These are phyloP conservation scores for Mesocricetus auratus DNA, from an alignment of 2,113 vertebrate genomes.

Conservation along the genomic window DNA sequence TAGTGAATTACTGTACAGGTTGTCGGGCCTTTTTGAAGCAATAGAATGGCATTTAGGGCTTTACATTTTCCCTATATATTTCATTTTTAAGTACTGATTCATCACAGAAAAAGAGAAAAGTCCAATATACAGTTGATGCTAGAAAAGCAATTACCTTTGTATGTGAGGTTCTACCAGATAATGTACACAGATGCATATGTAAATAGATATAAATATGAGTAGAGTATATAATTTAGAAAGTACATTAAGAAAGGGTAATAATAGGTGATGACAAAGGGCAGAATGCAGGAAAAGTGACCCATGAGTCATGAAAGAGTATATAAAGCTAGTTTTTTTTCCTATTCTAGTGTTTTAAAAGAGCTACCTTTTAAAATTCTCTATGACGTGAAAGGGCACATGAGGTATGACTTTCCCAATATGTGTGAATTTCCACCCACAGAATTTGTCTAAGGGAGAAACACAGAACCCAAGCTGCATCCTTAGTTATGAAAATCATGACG, in stretches of 20 bases:
- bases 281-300: neutral
- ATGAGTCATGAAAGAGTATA: neutral
- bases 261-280: neutral
- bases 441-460: neutral
- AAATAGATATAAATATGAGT: neutral
- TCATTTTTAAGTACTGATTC: neutral
- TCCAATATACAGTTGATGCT: neutral
- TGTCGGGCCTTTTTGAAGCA: neutral
- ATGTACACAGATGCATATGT: neutral
- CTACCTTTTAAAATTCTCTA: neutral
- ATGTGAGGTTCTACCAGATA: neutral
- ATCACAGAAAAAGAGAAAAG: neutral
- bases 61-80: neutral
- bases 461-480: neutral
- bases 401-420: neutral
- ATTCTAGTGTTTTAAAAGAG: neutral
- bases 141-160: neutral
- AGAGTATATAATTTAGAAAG: neutral
- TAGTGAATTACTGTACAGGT: neutral
- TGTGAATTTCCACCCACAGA: neutral
- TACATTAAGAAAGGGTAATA: neutral
- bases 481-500: constrained; percentile 11
- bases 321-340: neutral
- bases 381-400: neutral
- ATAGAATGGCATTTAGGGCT: neutral